Percentiles rank a stretch among this genome's conserved stretches.
Conservation (phyloP, 37 sponge, comb jelly and placozoan species). For the Spongia lamella region DNA sequence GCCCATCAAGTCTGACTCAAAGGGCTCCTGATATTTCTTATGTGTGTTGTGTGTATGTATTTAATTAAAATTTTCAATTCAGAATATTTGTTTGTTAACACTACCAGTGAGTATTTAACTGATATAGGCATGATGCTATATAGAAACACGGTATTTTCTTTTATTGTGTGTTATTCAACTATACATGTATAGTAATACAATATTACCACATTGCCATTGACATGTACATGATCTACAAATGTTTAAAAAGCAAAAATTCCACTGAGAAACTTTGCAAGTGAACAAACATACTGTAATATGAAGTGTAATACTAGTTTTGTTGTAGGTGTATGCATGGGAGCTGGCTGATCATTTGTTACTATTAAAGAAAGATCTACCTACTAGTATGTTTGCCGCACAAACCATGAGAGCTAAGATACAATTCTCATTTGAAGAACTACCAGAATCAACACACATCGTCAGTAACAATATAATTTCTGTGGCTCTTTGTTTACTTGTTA, state of each 20-base stretch:
- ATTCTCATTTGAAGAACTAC: conserved; percentile 68
- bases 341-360: conserved; percentile 76
- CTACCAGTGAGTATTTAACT: no score
- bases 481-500: no score
- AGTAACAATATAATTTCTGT: background rate
- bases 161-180: no score
- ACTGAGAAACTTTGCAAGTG: background rate
- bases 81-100: no score
- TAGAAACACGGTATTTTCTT: no score
- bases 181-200: no score
- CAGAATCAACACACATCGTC: conserved; percentile 59
- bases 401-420: conserved; percentile 85
- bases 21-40: no score
- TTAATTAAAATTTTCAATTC: background rate
- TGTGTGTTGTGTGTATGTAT: background rate
- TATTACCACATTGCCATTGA: no score
- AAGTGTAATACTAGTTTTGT: background rate
- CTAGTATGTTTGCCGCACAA: conserved; percentile 87
- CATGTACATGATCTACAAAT: background rate
- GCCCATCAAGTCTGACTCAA: no score
- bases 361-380: conserved; percentile 51
- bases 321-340: conserved; percentile 85
- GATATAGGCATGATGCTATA: no score
- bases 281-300: background rate
- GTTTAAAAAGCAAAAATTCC: background rate